Conservation (phyloP, 2,113 vertebrate species). For the Murina feae region DNA sequence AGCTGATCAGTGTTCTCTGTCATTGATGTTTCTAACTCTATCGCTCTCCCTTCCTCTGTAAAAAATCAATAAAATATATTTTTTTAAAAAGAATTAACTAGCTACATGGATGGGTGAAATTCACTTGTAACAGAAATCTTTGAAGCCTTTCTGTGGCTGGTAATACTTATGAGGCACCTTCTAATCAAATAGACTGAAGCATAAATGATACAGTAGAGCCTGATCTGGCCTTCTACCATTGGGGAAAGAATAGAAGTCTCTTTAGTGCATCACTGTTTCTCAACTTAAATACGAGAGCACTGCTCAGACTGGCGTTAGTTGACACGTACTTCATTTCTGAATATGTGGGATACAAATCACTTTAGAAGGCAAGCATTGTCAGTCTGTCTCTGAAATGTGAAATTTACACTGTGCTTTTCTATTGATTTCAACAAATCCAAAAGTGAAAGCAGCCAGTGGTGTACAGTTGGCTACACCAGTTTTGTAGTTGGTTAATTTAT, state of each 20-base stretch:
- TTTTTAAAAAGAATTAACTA: constrained; percentile 16
- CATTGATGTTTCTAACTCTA: no score
- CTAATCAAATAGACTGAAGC: constrained; percentile 9
- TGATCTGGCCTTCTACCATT: constrained; percentile 48
- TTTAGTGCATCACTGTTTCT: constrained; percentile 10
- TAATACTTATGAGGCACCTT: constrained; percentile 24
- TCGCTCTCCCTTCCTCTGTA: no score
- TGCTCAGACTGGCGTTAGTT: neutral
- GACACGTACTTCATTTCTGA: constrained; percentile 27
- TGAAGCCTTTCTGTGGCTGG: constrained; percentile 66
- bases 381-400: constrained; percentile 11
- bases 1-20: no score
- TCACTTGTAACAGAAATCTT: constrained; percentile 68
- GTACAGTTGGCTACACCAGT: neutral
- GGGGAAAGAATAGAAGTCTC: constrained; percentile 29
- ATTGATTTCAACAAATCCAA: constrained; percentile 44
- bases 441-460: neutral
- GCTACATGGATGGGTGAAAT: constrained; percentile 60
- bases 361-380: constrained; percentile 18
- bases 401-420: neutral
- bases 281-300: neutral
- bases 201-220: constrained; percentile 58
- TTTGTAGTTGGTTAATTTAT: constrained; percentile 8
- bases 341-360: neutral
- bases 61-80: neutral